These are phyloP conservation scores for Holotrichia oblita DNA, from an alignment of 1,140 invertebrate genomes.

Conservation along the genomic window DNA sequence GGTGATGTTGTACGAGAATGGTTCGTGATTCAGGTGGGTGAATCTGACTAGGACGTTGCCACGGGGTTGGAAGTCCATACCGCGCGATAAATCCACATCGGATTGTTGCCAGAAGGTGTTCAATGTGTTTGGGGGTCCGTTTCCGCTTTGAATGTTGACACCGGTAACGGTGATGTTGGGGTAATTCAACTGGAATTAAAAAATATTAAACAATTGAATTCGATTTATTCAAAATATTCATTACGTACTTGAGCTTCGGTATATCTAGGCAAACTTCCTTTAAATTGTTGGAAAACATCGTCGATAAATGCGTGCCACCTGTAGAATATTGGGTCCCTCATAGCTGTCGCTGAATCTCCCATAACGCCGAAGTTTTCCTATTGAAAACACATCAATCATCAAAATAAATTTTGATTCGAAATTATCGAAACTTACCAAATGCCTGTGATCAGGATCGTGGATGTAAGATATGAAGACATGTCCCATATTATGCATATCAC, in stretches of 20 bases:
- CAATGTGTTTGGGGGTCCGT: constrained; percentile 66
- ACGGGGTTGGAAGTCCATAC: constrained; percentile 78
- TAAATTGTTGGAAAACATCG: constrained; percentile 81
- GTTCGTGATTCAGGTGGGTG: constrained; percentile 72
- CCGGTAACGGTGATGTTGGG: constrained; percentile 68
- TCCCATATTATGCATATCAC: constrained; percentile 80
- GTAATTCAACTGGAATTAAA: constrained; percentile 8
- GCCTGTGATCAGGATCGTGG: constrained; percentile 78
- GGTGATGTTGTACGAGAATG: constrained; percentile 67
- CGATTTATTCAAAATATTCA: too few relatives aligned
- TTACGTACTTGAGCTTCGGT: constrained; percentile 64
- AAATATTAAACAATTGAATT: neutral
- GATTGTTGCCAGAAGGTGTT: constrained; percentile 80
- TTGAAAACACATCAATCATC: constrained; percentile 39
- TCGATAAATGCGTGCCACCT: constrained; percentile 85
- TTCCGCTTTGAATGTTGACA: constrained; percentile 62
- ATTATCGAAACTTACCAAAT: constrained; percentile 64
- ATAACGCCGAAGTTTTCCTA: constrained; percentile 73
- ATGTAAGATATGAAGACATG: constrained; percentile 72
- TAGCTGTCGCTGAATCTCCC: constrained; percentile 73
- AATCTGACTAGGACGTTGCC: constrained; percentile 75
- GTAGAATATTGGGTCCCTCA: constrained; percentile 88
- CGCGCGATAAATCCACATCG: constrained; percentile 76
- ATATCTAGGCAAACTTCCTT: constrained; percentile 74
- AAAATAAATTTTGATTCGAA: constrained; percentile 34